Base-by-base conservation (phyloP, 2,113 vertebrate species). In the Larimichthys polyactis region DNA sequence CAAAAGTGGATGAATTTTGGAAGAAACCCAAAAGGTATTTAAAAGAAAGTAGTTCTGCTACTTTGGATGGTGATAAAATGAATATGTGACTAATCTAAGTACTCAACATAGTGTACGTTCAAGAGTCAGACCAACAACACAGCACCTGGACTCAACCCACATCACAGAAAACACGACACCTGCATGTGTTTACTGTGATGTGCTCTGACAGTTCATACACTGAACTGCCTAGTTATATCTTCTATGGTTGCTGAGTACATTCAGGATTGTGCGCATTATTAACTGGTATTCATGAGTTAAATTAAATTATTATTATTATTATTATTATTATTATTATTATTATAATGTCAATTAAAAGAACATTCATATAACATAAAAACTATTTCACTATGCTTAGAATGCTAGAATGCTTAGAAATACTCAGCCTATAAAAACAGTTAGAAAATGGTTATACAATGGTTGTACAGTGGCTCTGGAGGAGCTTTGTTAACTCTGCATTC, bases 251-350 rank as follows among this genome's bases (percentile, higher is more conserved):
- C 36, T 17, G 64, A 59, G 64, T 24, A 48, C 24, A 77, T 27
- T 57, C 57, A 69, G 20, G 4, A 19, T 49, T 68, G 22, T 24
- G 27, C 43, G 67, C 6, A 2, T 15, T n/a, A 66, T 66, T 57
- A 32, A 20, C 8, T 46, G 32, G 14, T 75, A 55, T 75, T 52
- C 72, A 75, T 66, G 74, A 55, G 27, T 24, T 24, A 24, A 24
- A 24, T 24, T 24, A 24, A 24, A 24, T 46, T 65, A 10, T 36
- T 8, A 36, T 36, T 7, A 24, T 46, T 65, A 10, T 36, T 8
- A 36, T 36, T 7, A 24, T 46, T 65, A 10, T 36, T 8, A 36
- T 36, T 7, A 36, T 32, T 6, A 32, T 36, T 36, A 36, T 36
- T 36, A 36, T 48, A 16, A 48, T 48, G 17, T 7, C 20, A 22